Evolutionary conservation across 2,113 vertebrate genomes (phyloP), one percentile per base, ranked within the genome.

Genomic region (Otis tarda): DNA sequence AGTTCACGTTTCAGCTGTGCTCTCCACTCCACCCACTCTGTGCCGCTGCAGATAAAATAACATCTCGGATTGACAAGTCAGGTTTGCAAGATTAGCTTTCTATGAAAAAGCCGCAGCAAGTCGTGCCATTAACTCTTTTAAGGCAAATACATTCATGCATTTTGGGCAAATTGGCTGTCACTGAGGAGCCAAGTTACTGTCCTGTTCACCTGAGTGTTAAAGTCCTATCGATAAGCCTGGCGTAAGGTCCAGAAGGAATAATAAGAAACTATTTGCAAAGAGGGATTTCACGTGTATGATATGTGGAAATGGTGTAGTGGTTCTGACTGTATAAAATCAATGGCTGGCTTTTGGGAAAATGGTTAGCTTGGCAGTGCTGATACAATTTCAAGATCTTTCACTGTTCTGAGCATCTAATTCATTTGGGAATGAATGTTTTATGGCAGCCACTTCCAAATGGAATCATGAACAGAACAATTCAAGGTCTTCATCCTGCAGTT

Each of bases 21-120:
- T 94, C 87, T 68, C 56, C 65, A 60, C 97, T 98, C 97, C 96
- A 52, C 98, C 97, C 97, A 94, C 93, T 57, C 95, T 71, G 90
- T 10, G 7, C 87, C 23, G 77, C 96, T 37, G 94, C 97, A 98
- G 98, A 98, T 98, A 97, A 98, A 99, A 98, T 98, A 98, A 98
- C 87, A 61, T 28, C 75, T 56, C 52, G 8, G 95, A 97, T 67
- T 97, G 98, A 98, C 98, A 97, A 97, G 47, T 95, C 61, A 27
- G 50, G 56, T 87, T 50, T 80, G 53, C 90, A 88, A 84, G 95
- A 55, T 65, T 19, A 69, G 79, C 50, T 49, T 91, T 81, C 76
- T 52, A 31, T 25, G 89, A 55, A 63, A 80, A 81, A 67, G 37
- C 80, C 70, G 55, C 65, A 57, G 31, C 71, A 79, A 96, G 83